Percentiles rank a stretch among this genome's conserved stretches.
These are phyloP conservation scores for Hypsopygia costalis DNA, from an alignment of 2,888 invertebrate species.

Conservation along the genomic window DNA sequence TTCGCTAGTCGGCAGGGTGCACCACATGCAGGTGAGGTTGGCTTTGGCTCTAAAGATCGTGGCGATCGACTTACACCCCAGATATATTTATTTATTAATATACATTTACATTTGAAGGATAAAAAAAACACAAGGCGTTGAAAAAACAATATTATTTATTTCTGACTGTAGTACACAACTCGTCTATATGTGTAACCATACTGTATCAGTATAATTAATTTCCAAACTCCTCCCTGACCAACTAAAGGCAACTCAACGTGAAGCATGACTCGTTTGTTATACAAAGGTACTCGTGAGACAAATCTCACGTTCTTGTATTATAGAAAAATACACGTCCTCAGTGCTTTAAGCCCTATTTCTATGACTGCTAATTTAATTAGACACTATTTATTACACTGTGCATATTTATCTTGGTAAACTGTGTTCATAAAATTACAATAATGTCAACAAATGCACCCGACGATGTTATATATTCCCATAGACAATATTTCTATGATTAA, in stretches of 20 bases:
- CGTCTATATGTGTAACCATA: constrained; percentile 15
- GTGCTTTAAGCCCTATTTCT: constrained; percentile 59
- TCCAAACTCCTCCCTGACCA: constrained; percentile 28
- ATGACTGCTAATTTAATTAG: constrained; percentile 20
- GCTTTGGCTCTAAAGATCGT: too few species aligned
- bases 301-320: constrained; percentile 56
- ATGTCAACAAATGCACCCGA: constrained; percentile 46
- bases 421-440: constrained; percentile 41
- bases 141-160: constrained; percentile 25
- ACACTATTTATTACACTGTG: constrained; percentile 43
- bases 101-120: too few species aligned
- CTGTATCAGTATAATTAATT: constrained; percentile 15
- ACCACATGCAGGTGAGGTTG: too few species aligned
- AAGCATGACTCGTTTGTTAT: constrained; percentile 51
- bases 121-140: background rate
- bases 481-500: constrained; percentile 27
- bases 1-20: too few species aligned
- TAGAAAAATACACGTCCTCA: constrained; percentile 79
- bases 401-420: constrained; percentile 38
- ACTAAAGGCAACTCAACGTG: constrained; percentile 54
- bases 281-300: constrained; percentile 32
- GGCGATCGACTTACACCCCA: too few species aligned
- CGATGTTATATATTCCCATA: constrained; percentile 27
- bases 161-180: constrained; percentile 22
- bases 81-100: too few species aligned